Base-by-base conservation (phyloP, 2,797 vertebrate genomes). In the Eurystomus glaucurus region DNA sequence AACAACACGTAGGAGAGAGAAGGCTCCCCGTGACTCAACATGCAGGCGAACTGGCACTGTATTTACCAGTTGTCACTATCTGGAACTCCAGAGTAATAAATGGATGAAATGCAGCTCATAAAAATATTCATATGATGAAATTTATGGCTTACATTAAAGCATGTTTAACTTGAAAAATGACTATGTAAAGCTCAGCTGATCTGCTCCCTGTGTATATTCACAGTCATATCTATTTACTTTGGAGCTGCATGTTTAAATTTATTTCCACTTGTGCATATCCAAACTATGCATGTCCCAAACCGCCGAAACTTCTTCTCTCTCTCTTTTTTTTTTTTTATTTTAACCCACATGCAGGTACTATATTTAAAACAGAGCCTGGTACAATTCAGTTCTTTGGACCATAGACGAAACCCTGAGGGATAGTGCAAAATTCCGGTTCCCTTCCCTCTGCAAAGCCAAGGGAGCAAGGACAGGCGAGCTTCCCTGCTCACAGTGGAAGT, bases 71-170 rank as follows among this genome's bases (percentile, higher is more conserved):
- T 94, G 90, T 88, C 93, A 80, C 80, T 92, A 90, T 85, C 92
- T 88, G 81, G 66, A 97, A 90, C 88, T 92, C 77, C 72, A 61
- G 78, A 85, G 70, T 95, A 95, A 94, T 94, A 97, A 94, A 97
- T 81, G 77, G 90, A 93, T 96, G 96, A 96, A 97, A 97, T 93
- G 87, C 71, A 93, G 87, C 93, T 96, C 95, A 93, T 97, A 97
- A 97, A 97, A 94, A 94, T 88, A 96, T 97, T 97, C 94, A 96
- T 95, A 86, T 89, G 95, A 95, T 94, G 91, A 97, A 96, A 97
- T 96, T 95, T 97, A 97, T 96, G 94, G 92, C 94, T 94, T 95
- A 86, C 88, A 95, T 95, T 96, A 95, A 96, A 96, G 88, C 77
- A 85, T 55, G 77, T 86, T 91, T 94, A 94, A 93, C 91, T 97